A percentile compares a stretch with the other conserved stretches of the same genome.
phyloP scores from a whole-genome alignment of 2,113 vertebrate genomes.

The Sebastes fasciatus region DNA sequence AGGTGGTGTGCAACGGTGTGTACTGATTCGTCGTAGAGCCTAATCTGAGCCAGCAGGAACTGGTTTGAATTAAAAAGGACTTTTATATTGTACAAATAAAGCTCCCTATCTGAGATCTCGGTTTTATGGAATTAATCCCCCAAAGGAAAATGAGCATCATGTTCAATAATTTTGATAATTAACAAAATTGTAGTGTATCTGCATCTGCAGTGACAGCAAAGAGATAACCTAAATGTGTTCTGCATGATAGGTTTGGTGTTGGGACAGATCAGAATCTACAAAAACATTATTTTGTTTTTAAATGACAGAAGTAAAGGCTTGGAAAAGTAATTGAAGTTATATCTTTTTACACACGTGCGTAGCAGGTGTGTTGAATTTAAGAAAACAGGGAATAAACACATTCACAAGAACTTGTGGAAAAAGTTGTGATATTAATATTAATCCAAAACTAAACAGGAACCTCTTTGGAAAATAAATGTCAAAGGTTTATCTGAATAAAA shows the following conservation, averaged over 20 bases:
- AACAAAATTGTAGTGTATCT: conserved; percentile 1
- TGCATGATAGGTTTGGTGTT: background rate
- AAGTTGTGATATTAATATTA: background rate
- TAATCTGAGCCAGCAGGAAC: conserved; percentile 56
- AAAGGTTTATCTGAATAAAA: background rate
- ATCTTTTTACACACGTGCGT: too few species aligned
- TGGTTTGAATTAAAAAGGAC: conserved; percentile 48
- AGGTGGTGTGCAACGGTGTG: conserved; percentile 38
- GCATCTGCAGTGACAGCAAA: conserved; percentile 19
- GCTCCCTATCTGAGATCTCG: conserved; percentile 31
- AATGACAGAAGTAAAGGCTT: background rate
- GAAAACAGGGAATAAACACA: background rate
- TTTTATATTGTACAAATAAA: conserved; percentile 35
- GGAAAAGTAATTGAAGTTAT: background rate
- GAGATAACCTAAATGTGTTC: background rate
- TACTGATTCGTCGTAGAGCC: conserved; percentile 49
- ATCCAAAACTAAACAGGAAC: background rate
- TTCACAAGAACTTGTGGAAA: background rate
- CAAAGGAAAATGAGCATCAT: conserved; percentile 12
- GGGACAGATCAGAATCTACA: background rate
- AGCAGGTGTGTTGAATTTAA: background rate
- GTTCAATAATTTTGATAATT: conserved; percentile 24
- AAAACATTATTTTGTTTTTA: background rate
- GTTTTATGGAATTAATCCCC: conserved; percentile 29
- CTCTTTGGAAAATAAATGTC: background rate